Evolutionary conservation across 2,113 vertebrate species (phyloP).

Genomic region (Glaucomys volans): DNA sequence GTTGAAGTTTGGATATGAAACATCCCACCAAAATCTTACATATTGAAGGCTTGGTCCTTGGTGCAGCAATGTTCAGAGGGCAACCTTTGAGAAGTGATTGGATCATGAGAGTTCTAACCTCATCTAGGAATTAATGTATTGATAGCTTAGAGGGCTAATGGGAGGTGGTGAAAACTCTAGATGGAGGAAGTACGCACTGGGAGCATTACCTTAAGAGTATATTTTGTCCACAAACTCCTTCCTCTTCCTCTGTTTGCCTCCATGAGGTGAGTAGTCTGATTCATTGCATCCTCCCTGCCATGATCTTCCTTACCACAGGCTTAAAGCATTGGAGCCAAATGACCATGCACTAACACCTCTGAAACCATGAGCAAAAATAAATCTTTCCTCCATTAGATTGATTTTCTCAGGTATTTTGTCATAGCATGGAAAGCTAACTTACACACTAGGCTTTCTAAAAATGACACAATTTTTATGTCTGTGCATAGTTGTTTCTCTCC

Average conservation of each 20-base stretch:
- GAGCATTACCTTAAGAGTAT: neutral
- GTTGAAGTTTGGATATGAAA: neutral
- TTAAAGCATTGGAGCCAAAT: neutral
- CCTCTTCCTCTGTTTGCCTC: neutral
- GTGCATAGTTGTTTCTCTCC: neutral
- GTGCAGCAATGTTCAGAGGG: neutral
- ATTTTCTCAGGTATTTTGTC: neutral
- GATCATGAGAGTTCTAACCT: neutral
- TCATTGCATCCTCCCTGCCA: neutral
- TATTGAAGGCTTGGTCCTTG: neutral
- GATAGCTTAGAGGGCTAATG: neutral
- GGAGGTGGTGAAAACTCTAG: neutral
- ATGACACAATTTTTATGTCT: neutral
- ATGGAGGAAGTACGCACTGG: neutral
- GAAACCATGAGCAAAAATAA: neutral
- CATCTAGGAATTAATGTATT: neutral
- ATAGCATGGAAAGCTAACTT: neutral
- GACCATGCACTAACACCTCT: neutral
- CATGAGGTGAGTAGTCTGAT: neutral
- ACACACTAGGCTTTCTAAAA: neutral
- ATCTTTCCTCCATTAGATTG: too few species aligned
- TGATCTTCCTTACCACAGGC: neutral
- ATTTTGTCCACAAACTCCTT: neutral
- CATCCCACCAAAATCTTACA: neutral
- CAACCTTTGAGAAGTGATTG: neutral